A percentile compares a stretch with the other conserved stretches of the same genome.
Evolutionary conservation across 2,113 vertebrate species (phyloP).

Genomic region (Ophthalmolycus amberensis): DNA sequence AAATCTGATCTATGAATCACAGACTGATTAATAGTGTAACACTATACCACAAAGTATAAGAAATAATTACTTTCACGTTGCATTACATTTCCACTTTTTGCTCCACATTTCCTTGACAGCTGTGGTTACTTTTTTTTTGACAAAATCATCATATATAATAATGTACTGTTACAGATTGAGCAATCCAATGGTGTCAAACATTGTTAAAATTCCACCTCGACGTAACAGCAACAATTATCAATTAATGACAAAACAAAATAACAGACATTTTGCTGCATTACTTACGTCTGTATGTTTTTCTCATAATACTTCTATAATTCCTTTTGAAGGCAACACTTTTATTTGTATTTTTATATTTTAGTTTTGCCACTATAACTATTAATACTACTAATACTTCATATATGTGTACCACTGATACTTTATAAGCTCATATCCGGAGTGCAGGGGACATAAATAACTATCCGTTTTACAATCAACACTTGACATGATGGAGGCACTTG

Average conservation of each 20-base stretch:
- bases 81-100: background rate
- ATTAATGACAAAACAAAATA: background rate
- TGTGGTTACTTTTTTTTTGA: background rate
- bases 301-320: background rate
- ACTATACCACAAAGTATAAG: background rate
- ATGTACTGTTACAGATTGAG: background rate
- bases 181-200: background rate
- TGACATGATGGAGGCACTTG: too few relatives aligned
- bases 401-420: background rate
- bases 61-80: background rate
- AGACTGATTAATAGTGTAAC: constrained; percentile 1
- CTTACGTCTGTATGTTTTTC: background rate
- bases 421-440: background rate
- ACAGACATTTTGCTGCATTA: background rate
- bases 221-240: background rate
- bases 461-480: too few relatives aligned
- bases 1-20: constrained; percentile 34
- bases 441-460: background rate
- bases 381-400: background rate
- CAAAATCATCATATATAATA: background rate
- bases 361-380: background rate
- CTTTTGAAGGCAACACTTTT: background rate
- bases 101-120: background rate
- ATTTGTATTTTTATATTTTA: background rate
- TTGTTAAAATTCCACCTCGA: too few relatives aligned